Evolutionary conservation across 1,140 invertebrate genomes (phyloP), one percentile per base, ranked within the genome.

Genomic region (Hypothenemus hampei): DNA sequence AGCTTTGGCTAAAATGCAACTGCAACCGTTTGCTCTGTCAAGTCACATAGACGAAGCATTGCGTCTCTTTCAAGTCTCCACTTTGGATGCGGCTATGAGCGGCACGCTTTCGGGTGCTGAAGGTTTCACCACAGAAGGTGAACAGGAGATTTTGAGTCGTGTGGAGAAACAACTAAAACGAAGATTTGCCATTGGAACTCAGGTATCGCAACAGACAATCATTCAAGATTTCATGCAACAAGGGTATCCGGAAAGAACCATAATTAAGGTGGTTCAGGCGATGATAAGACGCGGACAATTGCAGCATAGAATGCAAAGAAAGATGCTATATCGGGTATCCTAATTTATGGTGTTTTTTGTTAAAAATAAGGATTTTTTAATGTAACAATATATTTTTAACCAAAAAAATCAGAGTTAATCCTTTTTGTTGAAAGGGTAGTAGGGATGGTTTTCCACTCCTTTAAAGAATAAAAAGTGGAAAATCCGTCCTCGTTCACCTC

Each of bases 1-100:
- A 75, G 86, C 93, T 6, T 75, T 99, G 20, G 97, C 97, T 0
- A 99, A 99, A 78, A 99, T 99, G 94, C 85, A 93, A 63, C 71
- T 99, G n/a, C 77, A 85, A 48, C 85, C 93, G 0, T 99, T 98
- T 73, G 96, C 89, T 2, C 88, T 81, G 0, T 93, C 97, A 68
- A 73, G 79, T 7, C 93, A 99, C 69, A 90, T 99, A 0, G 90
- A 96, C 61, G 97, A 99, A 75, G 93, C 97, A 1, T 74, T 99
- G n/a, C 76, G 97, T n/a, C 77, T 99, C 5, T 99, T 99, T 72
- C 91, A 97, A 77, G 96, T 98, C 1, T 99, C 97, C 0, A 99
- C 97, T 2, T 75, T 99, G 15, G 89, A 93, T 73, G 96, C 97
- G 41, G 96, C 96, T 0, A 90, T 84, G 75, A 88, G 89, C 39